phyloP scores from a whole-genome alignment of 2,797 vertebrate genomes.

The Oreochromis grahami region DNA sequence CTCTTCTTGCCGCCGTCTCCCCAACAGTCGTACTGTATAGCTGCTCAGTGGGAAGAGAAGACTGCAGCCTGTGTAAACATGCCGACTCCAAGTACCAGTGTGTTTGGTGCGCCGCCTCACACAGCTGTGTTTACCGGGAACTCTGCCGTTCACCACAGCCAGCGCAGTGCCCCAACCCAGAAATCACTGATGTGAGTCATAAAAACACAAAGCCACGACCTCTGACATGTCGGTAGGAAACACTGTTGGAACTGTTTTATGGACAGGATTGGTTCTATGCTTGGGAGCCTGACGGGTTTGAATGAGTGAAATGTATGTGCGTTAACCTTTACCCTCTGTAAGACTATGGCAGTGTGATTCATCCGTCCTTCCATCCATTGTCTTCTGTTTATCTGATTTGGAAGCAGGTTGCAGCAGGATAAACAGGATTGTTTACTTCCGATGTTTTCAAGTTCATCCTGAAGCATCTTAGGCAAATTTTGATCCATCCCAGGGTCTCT shows the following conservation, averaged over 20 bases:
- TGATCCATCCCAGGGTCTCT: neutral
- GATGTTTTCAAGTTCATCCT: neutral
- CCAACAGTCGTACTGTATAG: constrained; percentile 88
- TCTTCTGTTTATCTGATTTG: neutral
- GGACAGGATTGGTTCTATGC: neutral
- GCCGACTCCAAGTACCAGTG: constrained; percentile 78
- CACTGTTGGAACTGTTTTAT: neutral
- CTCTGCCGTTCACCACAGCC: constrained; percentile 64
- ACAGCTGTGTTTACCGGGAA: constrained; percentile 78
- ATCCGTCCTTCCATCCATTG: neutral
- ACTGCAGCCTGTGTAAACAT: constrained; percentile 92
- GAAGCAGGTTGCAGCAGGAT: neutral
- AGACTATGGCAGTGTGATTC: neutral
- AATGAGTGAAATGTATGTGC: neutral
- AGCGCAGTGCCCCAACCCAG: constrained; percentile 79
- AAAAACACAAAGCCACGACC: neutral
- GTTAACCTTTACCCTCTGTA: neutral
- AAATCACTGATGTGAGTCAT: constrained; percentile 82
- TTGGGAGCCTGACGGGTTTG: neutral
- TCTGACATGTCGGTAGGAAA: neutral
- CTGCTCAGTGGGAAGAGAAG: constrained; percentile 88
- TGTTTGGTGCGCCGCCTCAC: constrained; percentile 82
- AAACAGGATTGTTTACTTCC: neutral
- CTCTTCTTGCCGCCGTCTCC: neutral
- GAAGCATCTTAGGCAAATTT: neutral